Evolutionary conservation across 2,888 invertebrate species (phyloP).

Genomic region (Sinohyriopsis cumingii): DNA sequence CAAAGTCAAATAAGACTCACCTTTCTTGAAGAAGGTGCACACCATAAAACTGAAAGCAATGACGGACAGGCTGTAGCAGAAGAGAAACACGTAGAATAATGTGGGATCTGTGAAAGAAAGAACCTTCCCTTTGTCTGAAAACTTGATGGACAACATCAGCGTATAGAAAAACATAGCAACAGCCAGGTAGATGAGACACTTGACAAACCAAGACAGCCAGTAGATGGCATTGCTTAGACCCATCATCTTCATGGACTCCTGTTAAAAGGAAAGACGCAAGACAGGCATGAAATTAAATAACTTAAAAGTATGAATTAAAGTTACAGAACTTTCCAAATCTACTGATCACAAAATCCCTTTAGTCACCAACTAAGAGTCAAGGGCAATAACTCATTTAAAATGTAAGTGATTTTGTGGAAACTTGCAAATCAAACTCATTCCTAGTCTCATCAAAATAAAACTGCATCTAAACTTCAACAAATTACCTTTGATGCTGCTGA

Average conservation of each 20-base stretch:
- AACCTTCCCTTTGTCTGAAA: constrained; percentile 36
- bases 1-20: constrained; percentile 69
- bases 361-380: no score
- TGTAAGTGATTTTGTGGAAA: no score
- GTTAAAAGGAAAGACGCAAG: constrained; percentile 17
- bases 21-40: constrained; percentile 85
- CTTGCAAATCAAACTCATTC: no score
- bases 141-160: constrained; percentile 59
- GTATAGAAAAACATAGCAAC: constrained; percentile 75
- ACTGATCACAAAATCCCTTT: no score
- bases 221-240: constrained; percentile 86
- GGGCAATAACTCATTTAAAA: no score
- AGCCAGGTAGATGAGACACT: constrained; percentile 80
- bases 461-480: no score
- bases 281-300: no score
- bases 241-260: constrained; percentile 94
- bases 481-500: no score
- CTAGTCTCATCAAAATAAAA: no score
- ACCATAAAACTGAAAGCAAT: constrained; percentile 87
- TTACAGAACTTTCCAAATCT: no score
- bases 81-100: constrained; percentile 81
- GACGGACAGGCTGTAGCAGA: constrained; percentile 81
- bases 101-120: constrained; percentile 74
- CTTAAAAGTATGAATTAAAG: no score
- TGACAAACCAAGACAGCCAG: constrained; percentile 89